Conservation (phyloP, 2,797 vertebrate species). For the Falco novaeseelandiae region DNA sequence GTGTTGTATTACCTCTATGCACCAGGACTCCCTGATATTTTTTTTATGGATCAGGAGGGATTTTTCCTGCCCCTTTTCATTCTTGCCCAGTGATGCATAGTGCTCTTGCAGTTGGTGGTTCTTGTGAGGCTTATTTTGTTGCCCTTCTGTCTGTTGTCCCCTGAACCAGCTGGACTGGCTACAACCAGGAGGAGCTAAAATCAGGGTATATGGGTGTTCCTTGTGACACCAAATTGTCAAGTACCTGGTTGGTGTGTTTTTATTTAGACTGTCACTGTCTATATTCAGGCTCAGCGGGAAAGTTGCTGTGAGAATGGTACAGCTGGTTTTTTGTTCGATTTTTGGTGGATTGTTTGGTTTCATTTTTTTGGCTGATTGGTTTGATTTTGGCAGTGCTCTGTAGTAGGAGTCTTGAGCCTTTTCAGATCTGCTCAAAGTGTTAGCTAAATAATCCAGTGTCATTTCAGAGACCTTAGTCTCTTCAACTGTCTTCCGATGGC, state of each 20-base stretch:
- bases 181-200: background rate
- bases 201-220: background rate
- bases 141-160: background rate
- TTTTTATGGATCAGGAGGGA: background rate
- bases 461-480: background rate
- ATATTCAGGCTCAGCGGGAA: background rate
- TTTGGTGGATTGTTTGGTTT: background rate
- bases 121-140: background rate
- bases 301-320: background rate
- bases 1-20: background rate
- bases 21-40: background rate
- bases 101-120: background rate
- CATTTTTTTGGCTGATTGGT: background rate
- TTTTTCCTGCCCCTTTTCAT: background rate
- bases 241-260: background rate
- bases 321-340: background rate
- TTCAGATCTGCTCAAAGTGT: background rate
- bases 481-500: background rate
- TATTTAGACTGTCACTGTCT: background rate
- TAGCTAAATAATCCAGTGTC: background rate
- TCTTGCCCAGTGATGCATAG: background rate
- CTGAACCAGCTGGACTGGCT: background rate
- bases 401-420: background rate
- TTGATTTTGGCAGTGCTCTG: background rate
- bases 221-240: accelerated